Evolutionary conservation across 2,888 invertebrate genomes (phyloP), one percentile per base, ranked within the genome.

Genomic region (Hemaris fuciformis): DNA sequence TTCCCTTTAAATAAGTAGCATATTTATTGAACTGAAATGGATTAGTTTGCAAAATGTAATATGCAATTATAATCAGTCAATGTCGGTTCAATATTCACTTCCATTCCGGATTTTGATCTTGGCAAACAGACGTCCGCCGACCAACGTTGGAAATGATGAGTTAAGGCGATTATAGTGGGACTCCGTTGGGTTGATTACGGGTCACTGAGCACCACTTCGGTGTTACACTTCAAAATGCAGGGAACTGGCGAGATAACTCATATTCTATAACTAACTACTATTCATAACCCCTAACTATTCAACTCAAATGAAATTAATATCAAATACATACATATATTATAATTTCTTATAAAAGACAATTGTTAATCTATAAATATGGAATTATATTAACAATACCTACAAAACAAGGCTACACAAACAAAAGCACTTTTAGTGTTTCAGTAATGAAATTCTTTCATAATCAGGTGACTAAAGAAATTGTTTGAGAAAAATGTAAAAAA

Each of bases 401-500:
- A n/a, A n/a, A 23, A 22, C 31, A 53, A 31, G 53, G 8, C 3
- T 22, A 23, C 15, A 53, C 27, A 18, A 48, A 48, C 25, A 27
- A 48, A 34, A 43, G 18, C 27, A 53, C 18, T 31, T 15, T 61
- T 61, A 27, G 61, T 46, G 31, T 63, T 53, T 42, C 23, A 61
- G 61, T 62, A 38, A 53, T 25, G 48, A 59, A 64, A 64, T 66
- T 65, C 59, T 64, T 34, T 59, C 61, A 48, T 66, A 62, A 34
- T 27, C 57, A 31, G 61, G 53, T 64, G 64, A 58, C 53, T 23
- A 57, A n/a, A 65, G 57, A 64, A 65, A 68, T 72, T 70, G 64
- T 64, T 64, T 58, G 18, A 61, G 62, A 70, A 68, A 68, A 72
- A 67, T 68, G 65, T 61, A 63, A 67, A 62, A 58, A 72, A 66